Evolutionary conservation across 2,888 invertebrate genomes (phyloP).

Genomic region (Villa cingulata): DNA sequence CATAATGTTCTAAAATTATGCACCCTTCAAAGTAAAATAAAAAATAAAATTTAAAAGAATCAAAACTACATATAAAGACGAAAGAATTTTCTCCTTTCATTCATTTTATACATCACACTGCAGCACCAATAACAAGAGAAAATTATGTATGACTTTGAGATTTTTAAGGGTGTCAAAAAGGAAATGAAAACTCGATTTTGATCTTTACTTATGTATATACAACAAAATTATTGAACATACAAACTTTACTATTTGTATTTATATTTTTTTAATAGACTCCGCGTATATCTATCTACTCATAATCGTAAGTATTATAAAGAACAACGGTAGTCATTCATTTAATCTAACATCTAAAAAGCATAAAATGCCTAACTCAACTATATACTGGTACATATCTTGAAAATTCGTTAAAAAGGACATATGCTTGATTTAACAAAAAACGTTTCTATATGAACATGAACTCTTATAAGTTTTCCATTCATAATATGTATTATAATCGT

Average conservation of each 20-base stretch:
- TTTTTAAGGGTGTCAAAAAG: conserved; percentile 7
- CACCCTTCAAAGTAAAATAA: conserved; percentile 3
- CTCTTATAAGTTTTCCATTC: too few species aligned
- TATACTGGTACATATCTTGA: too few species aligned
- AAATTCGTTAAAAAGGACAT: not conserved
- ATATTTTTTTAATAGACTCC: too few species aligned
- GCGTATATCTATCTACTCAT: too few species aligned
- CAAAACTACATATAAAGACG: too few species aligned
- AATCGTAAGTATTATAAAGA: not conserved
- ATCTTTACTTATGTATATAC: not conserved
- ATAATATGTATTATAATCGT: too few species aligned
- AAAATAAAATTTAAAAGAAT: not conserved
- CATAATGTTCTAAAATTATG: conserved; percentile 8
- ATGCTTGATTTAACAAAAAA: not conserved
- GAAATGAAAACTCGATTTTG: conserved; percentile 11
- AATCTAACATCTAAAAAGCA: too few species aligned
- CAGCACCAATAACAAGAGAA: not conserved
- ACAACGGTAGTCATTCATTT: too few species aligned
- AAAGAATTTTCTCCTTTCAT: too few species aligned
- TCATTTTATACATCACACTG: not conserved
- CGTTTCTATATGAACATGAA: not conserved
- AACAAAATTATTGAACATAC: not conserved
- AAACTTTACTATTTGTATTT: too few species aligned
- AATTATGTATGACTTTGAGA: conserved; percentile 8
- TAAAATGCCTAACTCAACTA: too few species aligned